Conservation (phyloP, 2,888 invertebrate genomes). For the Flabesymbios commensalis region DNA sequence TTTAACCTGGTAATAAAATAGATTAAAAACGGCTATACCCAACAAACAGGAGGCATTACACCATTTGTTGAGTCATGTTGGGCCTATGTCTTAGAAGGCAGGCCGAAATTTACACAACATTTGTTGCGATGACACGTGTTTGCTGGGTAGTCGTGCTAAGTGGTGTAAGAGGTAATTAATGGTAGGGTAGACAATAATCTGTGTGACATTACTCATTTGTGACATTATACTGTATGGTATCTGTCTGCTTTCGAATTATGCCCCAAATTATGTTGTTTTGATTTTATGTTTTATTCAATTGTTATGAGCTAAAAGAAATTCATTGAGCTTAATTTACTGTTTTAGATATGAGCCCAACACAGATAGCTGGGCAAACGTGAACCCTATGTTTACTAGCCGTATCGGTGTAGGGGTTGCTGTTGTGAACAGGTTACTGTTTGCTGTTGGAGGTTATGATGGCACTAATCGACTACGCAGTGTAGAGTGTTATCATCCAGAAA, state of each 20-base stretch:
- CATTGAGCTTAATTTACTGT: background rate
- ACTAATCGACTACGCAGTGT: constrained; percentile 75
- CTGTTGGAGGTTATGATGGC: constrained; percentile 90
- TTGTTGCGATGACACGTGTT: no score
- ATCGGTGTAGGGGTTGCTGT: constrained; percentile 74
- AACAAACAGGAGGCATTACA: no score
- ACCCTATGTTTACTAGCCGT: constrained; percentile 66
- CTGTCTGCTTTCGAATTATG: background rate
- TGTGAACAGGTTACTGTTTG: constrained; percentile 70
- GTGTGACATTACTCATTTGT: no score
- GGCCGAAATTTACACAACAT: no score
- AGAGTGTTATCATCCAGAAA: constrained; percentile 93
- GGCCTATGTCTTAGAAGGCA: no score
- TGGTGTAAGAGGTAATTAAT: no score
- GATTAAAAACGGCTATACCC: no score
- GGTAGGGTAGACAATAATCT: no score
- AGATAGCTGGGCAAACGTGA: constrained; percentile 77
- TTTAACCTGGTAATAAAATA: no score
- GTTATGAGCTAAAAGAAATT: no score
- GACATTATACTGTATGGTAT: background rate
- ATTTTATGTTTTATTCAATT: background rate
- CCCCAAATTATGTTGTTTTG: background rate
- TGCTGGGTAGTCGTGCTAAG: no score
- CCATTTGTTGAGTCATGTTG: no score
- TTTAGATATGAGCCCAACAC: constrained; percentile 82